These are phyloP conservation scores for Dendrolimus kikuchii DNA, from an alignment of 1,140 invertebrate species.

Conservation along the genomic window DNA sequence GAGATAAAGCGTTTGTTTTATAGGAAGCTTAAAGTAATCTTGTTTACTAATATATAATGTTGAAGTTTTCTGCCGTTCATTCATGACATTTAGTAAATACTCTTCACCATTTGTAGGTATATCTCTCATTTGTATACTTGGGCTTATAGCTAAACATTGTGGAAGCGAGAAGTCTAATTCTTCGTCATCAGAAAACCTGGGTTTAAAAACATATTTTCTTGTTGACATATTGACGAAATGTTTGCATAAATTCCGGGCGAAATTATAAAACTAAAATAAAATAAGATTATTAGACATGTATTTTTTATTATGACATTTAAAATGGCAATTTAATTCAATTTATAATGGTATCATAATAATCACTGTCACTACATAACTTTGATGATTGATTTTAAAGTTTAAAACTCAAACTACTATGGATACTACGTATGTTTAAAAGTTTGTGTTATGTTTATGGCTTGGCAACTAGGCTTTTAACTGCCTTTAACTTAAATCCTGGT, in stretches of 20 bases:
- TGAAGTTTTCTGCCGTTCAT: conserved; percentile 43
- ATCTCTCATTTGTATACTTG: conserved; percentile 42
- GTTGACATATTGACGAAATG: conserved; percentile 20
- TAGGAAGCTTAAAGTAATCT: conserved; percentile 40
- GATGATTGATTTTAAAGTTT: too few relatives aligned
- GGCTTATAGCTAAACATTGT: conserved; percentile 43
- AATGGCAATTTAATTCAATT: too few relatives aligned
- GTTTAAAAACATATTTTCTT: conserved; percentile 26
- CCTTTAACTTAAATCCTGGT: too few relatives aligned
- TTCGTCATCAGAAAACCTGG: conserved; percentile 14
- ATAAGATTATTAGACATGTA: background rate
- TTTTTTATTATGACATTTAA: too few relatives aligned
- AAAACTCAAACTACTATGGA: too few relatives aligned
- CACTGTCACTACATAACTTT: too few relatives aligned
- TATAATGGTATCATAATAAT: too few relatives aligned
- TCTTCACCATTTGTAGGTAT: conserved; percentile 54
- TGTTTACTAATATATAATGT: conserved; percentile 37
- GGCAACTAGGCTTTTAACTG: too few relatives aligned
- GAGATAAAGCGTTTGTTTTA: conserved; percentile 47
- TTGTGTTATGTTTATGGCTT: too few relatives aligned
- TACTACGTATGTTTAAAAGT: too few relatives aligned
- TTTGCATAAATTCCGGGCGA: background rate
- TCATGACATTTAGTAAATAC: conserved; percentile 51
- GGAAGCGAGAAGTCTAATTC: conserved; percentile 27
- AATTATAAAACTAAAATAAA: background rate